Evolutionary conservation across 2,797 vertebrate species (phyloP), one percentile per base, ranked within the genome.

Genomic region (Simalia tracyae): DNA sequence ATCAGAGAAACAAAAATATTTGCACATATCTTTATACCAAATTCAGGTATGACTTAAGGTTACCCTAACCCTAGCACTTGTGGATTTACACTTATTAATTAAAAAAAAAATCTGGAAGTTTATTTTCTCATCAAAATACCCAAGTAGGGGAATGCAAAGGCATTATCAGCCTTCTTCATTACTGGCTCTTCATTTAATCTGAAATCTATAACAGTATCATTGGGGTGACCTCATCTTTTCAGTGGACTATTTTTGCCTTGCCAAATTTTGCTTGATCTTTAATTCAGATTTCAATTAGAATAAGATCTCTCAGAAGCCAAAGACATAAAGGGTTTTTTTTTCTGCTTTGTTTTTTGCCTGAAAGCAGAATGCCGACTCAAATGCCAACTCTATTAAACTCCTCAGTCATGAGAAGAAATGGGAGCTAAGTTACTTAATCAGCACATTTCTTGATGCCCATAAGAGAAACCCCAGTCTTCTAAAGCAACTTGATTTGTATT

Each of bases 201-300:
- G 91, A 92, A 87, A 95, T 96, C 95, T 94, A 94, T 96, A 96
- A 95, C 95, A 95, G 94, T 96, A 95, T 95, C 96, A 96, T 96
- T 94, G 95, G 89, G 93, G 95, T 97, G 96, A 96, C 96, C 96
- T 97, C 95, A 97, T 96, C 96, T 96, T 96, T 94, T 95, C 91
- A 96, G 94, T 95, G 95, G 94, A 93, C 94, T 96, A 93, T 95
- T 96, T 96, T 93, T 95, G 91, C 93, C 94, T 94, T 95, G 93
- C 95, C 96, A 96, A 96, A 96, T 95, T 94, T 95, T 95, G 92
- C 95, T 96, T 96, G 95, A 96, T 96, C 96, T 96, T 96, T 94
- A 95, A 94, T 96, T 97, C 95, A 95, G 95, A 86, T 96, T 95
- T 94, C 95, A 96, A 96, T 96, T 96, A 94, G 93, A 93, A 94